Evolutionary conservation across 2,113 vertebrate species (phyloP).

Genomic region (Paramisgurnus dabryanus): DNA sequence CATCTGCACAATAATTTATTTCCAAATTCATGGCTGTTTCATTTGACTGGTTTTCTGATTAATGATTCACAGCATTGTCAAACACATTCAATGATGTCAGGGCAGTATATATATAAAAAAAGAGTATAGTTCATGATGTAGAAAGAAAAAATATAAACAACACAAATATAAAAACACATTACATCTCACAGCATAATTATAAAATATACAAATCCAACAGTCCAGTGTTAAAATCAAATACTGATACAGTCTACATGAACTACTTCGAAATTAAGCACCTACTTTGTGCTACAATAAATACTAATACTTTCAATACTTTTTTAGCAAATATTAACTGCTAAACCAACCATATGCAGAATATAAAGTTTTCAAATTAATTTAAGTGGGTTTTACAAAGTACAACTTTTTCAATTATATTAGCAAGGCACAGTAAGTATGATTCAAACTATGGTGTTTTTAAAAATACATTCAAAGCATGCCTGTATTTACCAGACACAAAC

Average conservation of each 20-base stretch:
- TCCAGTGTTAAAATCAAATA: neutral
- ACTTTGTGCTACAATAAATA: too few relatives aligned
- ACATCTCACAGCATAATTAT: conserved; percentile 8
- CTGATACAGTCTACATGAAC: neutral
- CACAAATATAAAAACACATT: conserved; percentile 22
- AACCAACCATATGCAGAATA: neutral
- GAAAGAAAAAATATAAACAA: conserved; percentile 7
- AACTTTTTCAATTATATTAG: neutral
- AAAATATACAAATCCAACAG: neutral
- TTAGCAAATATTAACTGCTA: too few relatives aligned
- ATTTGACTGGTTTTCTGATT: too few relatives aligned
- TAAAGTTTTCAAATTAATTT: neutral
- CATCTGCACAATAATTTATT: too few relatives aligned
- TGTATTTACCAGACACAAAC: neutral
- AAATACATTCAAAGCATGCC: neutral
- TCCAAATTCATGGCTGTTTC: too few relatives aligned
- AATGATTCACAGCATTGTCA: too few relatives aligned
- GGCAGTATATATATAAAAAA: neutral
- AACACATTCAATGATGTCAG: neutral
- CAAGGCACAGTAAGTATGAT: conserved; percentile 10
- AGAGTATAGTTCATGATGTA: neutral
- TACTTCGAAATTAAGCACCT: too few relatives aligned
- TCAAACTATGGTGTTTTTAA: neutral
- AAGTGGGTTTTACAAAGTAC: neutral
- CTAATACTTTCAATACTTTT: too few relatives aligned